Conservation (phyloP, 2,888 invertebrate genomes). For the Drosophila mettleri region DNA sequence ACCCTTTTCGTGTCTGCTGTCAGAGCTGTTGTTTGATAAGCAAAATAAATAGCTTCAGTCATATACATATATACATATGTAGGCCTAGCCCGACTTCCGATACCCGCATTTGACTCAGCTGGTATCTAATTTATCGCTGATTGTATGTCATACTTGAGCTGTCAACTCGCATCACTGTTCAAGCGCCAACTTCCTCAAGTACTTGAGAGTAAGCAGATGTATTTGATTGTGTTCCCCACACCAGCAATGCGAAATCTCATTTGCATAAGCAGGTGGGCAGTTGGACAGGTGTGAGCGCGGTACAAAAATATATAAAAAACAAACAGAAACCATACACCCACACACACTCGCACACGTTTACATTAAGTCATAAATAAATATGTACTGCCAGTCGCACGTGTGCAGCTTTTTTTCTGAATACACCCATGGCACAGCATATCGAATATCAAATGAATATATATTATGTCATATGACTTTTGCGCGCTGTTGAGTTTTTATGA, state of each 20-base stretch:
- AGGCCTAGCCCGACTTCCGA: background rate
- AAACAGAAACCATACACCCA: background rate
- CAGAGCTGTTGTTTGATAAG: constrained; percentile 7
- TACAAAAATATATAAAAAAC: background rate
- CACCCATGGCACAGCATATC: constrained; percentile 51
- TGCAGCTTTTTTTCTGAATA: constrained; percentile 6
- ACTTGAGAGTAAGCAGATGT: constrained; percentile 18
- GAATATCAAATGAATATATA: constrained; percentile 55
- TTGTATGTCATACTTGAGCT: background rate
- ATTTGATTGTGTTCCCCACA: constrained; percentile 21
- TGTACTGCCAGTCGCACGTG: constrained; percentile 16
- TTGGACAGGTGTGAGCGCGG: constrained; percentile 9
- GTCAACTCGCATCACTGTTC: constrained; percentile 20
- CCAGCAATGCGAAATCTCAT: constrained; percentile 26
- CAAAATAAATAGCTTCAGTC: constrained; percentile 8
- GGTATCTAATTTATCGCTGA: constrained; percentile 2
- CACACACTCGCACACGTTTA: constrained; percentile 15
- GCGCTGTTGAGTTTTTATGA: constrained; percentile 44
- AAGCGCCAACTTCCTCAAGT: background rate
- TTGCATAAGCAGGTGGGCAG: constrained; percentile 41
- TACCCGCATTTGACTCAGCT: constrained; percentile 1
- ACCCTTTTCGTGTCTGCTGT: constrained; percentile 2
- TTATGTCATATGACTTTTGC: constrained; percentile 35
- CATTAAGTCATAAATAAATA: constrained; percentile 29
- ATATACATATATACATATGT: too few species aligned